Conservation (phyloP, 2,888 invertebrate genomes). For the Cryptocheilus praepositus region DNA sequence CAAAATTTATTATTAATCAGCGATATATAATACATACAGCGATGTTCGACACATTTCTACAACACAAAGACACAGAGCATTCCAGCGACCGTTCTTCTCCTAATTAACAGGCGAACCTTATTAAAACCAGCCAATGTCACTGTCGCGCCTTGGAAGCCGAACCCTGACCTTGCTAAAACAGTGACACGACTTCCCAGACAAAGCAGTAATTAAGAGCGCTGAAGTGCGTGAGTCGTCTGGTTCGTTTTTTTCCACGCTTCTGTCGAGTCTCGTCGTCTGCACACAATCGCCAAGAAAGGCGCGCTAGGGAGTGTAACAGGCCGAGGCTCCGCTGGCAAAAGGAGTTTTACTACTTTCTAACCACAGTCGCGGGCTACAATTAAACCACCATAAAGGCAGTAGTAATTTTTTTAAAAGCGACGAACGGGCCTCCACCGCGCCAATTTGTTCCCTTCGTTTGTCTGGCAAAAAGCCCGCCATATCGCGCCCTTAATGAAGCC, state of each 20-base stretch:
- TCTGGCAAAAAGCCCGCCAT: conserved; percentile 56
- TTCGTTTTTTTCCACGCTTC: not conserved
- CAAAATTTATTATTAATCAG: too few species aligned
- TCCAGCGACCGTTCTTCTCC: too few species aligned
- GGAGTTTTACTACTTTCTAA: conserved; percentile 72
- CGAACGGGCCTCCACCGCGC: conserved; percentile 46
- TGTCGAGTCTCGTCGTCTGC: conserved; percentile 11
- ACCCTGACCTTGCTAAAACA: conserved; percentile 38
- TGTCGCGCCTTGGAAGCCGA: conserved; percentile 40
- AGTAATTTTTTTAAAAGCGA: conserved; percentile 68
- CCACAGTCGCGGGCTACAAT: conserved; percentile 71
- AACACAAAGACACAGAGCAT: too few species aligned
- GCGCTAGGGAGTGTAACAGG: conserved; percentile 51
- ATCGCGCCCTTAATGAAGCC: conserved; percentile 67
- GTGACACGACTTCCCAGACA: conserved; percentile 48
- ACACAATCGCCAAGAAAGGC: conserved; percentile 24
- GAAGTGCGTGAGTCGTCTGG: conserved; percentile 48
- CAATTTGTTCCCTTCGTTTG: conserved; percentile 44
- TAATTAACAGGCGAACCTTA: not conserved
- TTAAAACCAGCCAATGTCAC: not conserved
- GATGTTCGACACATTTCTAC: too few species aligned
- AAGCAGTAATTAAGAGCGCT: conserved; percentile 58
- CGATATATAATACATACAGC: too few species aligned
- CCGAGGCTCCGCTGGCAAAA: conserved; percentile 47
- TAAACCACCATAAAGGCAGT: conserved; percentile 71